Base-by-base conservation (phyloP, 2,888 invertebrate genomes). In the Ditula angustiorana region DNA sequence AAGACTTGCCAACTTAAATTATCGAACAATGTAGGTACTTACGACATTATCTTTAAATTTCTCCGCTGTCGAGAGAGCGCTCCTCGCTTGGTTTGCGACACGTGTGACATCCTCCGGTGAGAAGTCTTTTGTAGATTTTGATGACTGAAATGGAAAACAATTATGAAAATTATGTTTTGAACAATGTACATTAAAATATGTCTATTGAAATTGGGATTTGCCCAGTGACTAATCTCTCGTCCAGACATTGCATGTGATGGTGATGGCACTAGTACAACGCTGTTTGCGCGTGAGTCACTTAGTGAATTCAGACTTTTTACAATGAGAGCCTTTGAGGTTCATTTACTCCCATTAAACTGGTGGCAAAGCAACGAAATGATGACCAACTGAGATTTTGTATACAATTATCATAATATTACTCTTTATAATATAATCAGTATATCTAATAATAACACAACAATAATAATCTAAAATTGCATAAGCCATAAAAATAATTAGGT, bases 41-140 rank as follows among this genome's bases (percentile, higher is more conserved):
- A 92, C 92, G 73, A 90, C 83, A 79, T 76, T 75, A 71, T 88
- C 83, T 78, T 86, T 88, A 80, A 88, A 89, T 66, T 73, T 74
- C 67, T 74, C 77, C 74, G 87, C 81, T 69, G 74, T 74, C 68
- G 76, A 69, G 75, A 75, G 72, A 62, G 83, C 81, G 68, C 74
- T 80, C 71, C 78, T 83, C 68, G 91, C 87, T 80, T 86, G 85
- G 53, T 72, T 71, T 68, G 86, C 83, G 69, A 87, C 79, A 28
- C 77, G 73, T 70, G 73, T 78, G 64, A 84, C 82, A 66, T 79
- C 74, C 67, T 81, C 77, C 72, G 80, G 74, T 67, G 80, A 72
- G 77, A 82, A 85, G 65, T 71, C 64, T 69, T 69, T 46, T 65
- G 71, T 69, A 77, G 83, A 70, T 74, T 82, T 79, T 74, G 82